phyloP scores from a whole-genome alignment of 1,140 invertebrate genomes.

The Lepidotrigona ventralis region DNA sequence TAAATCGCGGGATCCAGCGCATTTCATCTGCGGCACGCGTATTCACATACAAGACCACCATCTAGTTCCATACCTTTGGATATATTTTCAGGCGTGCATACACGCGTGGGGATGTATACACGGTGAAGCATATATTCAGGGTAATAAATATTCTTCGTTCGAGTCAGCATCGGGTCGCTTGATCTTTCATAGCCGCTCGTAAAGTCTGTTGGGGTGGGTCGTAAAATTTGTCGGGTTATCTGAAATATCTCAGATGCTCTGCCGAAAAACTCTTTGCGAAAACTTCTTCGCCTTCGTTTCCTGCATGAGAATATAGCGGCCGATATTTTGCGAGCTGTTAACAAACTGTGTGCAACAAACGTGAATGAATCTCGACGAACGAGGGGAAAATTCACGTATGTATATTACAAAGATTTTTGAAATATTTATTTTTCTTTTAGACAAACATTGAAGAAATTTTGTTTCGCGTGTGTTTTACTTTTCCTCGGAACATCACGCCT shows the following conservation, averaged over 20 bases:
- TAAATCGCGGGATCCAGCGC: not conserved
- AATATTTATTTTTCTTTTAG: no score
- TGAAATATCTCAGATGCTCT: constrained; percentile 51
- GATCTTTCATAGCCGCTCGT: constrained; percentile 71
- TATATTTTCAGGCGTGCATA: constrained; percentile 10
- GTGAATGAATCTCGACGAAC: not conserved
- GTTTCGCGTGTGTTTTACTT: no score
- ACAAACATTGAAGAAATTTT: no score
- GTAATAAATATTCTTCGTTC: constrained; percentile 70
- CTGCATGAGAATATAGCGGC: constrained; percentile 13
- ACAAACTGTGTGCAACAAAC: not conserved
- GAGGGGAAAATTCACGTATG: no score
- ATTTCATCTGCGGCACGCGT: constrained; percentile 6
- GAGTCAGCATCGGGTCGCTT: constrained; percentile 70
- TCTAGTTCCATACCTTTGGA: constrained; percentile 16
- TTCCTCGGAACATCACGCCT: no score
- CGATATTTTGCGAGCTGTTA: constrained; percentile 13
- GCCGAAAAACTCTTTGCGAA: constrained; percentile 41
- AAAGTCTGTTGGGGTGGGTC: constrained; percentile 58
- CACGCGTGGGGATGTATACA: constrained; percentile 25
- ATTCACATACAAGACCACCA: constrained; percentile 14
- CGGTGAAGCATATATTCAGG: constrained; percentile 52
- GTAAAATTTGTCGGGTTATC: constrained; percentile 70
- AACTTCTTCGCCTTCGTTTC: constrained; percentile 14
- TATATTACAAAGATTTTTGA: no score